phyloP scores from a whole-genome alignment of 2,113 vertebrate genomes.

The Petrocephalus microphthalmus region DNA sequence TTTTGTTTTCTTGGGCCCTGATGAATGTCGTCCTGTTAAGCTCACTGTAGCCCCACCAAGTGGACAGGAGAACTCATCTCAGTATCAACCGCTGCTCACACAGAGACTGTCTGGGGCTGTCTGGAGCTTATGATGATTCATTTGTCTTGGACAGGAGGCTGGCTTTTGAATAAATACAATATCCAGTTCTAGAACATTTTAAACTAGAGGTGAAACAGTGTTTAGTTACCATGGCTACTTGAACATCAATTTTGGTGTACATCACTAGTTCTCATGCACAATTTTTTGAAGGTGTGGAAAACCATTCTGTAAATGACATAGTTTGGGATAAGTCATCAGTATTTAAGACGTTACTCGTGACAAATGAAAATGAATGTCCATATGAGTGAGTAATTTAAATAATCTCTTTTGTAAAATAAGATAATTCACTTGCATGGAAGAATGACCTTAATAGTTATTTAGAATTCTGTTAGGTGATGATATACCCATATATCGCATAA shows the following conservation, averaged over 20 bases:
- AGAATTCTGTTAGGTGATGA: background rate
- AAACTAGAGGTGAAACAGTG: background rate
- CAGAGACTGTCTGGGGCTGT: background rate
- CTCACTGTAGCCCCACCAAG: constrained; percentile 11
- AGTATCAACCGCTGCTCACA: background rate
- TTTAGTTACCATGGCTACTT: constrained; percentile 3
- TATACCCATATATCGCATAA: background rate
- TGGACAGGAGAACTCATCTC: background rate
- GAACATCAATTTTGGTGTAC: background rate
- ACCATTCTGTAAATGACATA: background rate
- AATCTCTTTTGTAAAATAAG: background rate
- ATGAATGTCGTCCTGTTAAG: background rate
- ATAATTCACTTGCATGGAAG: background rate
- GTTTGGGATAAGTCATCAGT: background rate
- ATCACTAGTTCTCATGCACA: background rate
- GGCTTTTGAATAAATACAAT: constrained; percentile 14
- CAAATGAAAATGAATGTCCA: background rate
- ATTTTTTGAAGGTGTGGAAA: background rate
- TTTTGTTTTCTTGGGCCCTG: background rate
- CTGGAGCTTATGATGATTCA: constrained; percentile 18
- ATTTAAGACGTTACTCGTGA: background rate
- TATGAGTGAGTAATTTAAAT: background rate
- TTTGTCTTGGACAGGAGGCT: constrained; percentile 7
- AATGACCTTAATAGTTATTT: background rate
- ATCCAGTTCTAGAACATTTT: background rate